A percentile compares a stretch with the other conserved stretches of the same genome.
phyloP scores from a whole-genome alignment of 2,888 invertebrate species.

The Cheilosia impressa region DNA sequence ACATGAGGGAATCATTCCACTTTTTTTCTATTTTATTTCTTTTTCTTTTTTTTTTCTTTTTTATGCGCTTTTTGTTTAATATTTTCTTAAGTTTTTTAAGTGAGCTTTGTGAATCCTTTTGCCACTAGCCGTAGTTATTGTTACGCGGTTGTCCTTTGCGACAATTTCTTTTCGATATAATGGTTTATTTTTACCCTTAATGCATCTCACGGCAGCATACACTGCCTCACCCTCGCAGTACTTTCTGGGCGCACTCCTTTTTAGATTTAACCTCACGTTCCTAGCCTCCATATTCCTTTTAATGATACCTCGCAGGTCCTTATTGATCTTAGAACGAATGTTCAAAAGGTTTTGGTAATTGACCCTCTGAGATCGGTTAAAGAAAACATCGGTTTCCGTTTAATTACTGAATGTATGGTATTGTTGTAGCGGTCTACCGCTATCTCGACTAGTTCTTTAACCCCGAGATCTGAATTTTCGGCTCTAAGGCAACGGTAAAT shows the following conservation, averaged over 20 bases:
- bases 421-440: too few species aligned
- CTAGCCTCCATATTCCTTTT: too few species aligned
- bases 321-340: too few species aligned
- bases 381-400: neutral
- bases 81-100: neutral
- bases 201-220: constrained; percentile 18
- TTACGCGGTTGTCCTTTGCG: constrained; percentile 32
- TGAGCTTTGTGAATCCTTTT: neutral
- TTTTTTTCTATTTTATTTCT: neutral
- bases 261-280: too few species aligned
- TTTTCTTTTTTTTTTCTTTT: too few species aligned
- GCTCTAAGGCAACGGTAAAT: constrained; percentile 12
- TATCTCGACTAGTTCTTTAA: neutral
- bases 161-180: constrained; percentile 43
- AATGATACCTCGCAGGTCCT: too few species aligned
- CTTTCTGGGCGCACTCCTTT: neutral
- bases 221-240: neutral
- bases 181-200: constrained; percentile 42
- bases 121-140: constrained; percentile 37
- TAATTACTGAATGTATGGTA: constrained; percentile 6
- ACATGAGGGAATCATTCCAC: neutral
- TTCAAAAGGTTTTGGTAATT: too few species aligned
- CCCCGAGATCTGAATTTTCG: constrained; percentile 27
- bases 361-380: too few species aligned
- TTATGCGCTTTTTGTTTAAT: neutral